Evolutionary conservation across 2,113 vertebrate species (phyloP).

Genomic region (Sus scrofa): T2T-Sscrofa CM000812.6:265859501-265860000

Average conservation of each 20-base stretch:
- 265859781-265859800: background rate
- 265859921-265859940: background rate
- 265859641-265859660: background rate
- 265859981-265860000: fast-evolving
- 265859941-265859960: fast-evolving
- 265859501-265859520: background rate
- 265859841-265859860: background rate
- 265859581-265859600: background rate
- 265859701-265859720: background rate
- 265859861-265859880: background rate
- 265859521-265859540: background rate
- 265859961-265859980: fast-evolving
- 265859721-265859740: background rate
- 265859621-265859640: background rate
- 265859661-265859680: background rate
- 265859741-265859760: background rate
- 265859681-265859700: background rate
- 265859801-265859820: background rate
- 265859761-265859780: background rate
- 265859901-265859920: background rate
- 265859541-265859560: background rate
- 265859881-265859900: background rate
- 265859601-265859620: background rate
- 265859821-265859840: fast-evolving
- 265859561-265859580: background rate